Base-by-base conservation (phyloP, 2,888 invertebrate genomes). In the Stomorhina lunata region DNA sequence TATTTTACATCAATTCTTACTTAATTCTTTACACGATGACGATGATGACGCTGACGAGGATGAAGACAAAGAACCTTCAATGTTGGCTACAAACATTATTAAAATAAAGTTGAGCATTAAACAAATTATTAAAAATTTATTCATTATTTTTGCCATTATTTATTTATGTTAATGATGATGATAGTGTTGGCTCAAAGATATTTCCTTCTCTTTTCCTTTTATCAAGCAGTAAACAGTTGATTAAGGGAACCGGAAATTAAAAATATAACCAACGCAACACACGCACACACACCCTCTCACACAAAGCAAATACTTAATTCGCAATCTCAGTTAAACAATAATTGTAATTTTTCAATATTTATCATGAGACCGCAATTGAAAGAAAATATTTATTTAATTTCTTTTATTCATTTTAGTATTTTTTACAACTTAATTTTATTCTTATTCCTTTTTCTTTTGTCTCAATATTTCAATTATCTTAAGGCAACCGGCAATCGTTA, bases 11-110 rank as follows among this genome's bases (percentile, higher is more conserved):
- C 1, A 48, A 37, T 63, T 81, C 88, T 88, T 85, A 88, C 88
- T 88, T 83, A 88, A 85, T 83, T 88, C 88, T 80, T 88, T 88
- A 85, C 88, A 88, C 43, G 66, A 25, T 40, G 50, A 66, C 45
- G 25, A 25, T n/a, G 50, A 32, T 48, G 69, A 22, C 12, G 45
- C n/a, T 68, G 50, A 6, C 22, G 69, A 59, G 22, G 53, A 22
- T 20, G 69, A 59, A 22, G 53, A 22, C 34, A 59, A 20, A 10
- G 72, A 69, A 71, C 69, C 40, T 57, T 68, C 68, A 32, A 65
- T 22, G 40, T 29, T 10, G 22, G 79, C 75, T 37, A 66, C 37
- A 9, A 55, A 40, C n/a, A 79, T 37, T 17, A 75, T 15, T 37
- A 75, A 20, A n/a, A 53, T 55, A 22, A 25, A 50, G 27, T 66